Base-by-base conservation (phyloP, 2,797 vertebrate species). In the Neopelma chrysocephalum region DNA sequence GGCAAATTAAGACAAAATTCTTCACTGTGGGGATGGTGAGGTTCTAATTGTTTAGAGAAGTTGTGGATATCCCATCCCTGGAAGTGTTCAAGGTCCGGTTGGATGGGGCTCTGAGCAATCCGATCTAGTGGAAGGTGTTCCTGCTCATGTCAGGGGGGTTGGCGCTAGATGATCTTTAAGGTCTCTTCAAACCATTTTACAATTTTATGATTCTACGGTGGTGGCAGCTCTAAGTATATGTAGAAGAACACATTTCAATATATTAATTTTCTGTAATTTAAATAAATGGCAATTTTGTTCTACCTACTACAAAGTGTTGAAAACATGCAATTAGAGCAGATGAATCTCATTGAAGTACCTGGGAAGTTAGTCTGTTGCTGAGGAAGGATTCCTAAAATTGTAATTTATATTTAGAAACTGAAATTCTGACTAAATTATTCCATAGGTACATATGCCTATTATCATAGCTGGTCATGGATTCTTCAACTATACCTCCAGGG, bases 391-490 rank as follows among this genome's bases (percentile, higher is more conserved):
- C 21, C 6, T 19, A 43, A 36, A 90, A 85, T 5, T 2, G 0
- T 58, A 47, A 58, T 60, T 82, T 60, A n/a, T 64, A 65, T 32
- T 43, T 72, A 79, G 40, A 76, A 85, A 88, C 10, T 64, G 64
- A 88, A 88, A 60, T 79, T 60, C 36, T 76, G n/a, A 68, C 17
- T 57, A 62, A 70, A 71, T 71, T 60, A 51, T 69, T 79, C 45
- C 1, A 0, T 51, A 76, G 71, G 21, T 58, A 71, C 1, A 1
- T 26, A 58, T 6, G 16, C 16, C 48, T 71, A 15, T 25, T 76
- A 19, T 48, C 31, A 40, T 6, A 79, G 22, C 22, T 85, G 21
- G 25, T 38, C 66, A 82, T 40, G 22, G 22, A 73, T 66, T 70
- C 38, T 38, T 89, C 78, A 89, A 18, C 57, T 89, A 31, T 43